These are phyloP conservation scores for Pedetes capensis DNA, from an alignment of 2,113 vertebrate species.

Conservation along the genomic window DNA sequence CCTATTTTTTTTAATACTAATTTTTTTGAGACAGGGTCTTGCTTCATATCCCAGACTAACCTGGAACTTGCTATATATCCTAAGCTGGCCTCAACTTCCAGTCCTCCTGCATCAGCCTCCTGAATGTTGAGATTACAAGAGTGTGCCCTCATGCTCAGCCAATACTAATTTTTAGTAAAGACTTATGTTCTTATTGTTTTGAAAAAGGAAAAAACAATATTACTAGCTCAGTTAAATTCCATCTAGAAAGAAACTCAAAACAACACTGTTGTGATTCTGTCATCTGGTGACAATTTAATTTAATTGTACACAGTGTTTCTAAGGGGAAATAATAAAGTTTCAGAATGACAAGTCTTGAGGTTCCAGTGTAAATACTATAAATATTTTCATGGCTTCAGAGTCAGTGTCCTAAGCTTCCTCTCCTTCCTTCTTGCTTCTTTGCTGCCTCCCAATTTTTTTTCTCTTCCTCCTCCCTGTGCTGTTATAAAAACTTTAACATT, in stretches of 20 bases:
- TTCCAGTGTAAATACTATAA: too few relatives aligned
- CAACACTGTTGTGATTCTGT: too few relatives aligned
- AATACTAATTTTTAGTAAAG: background rate
- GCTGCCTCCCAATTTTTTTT: rapidly evolving
- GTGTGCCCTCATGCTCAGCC: too few relatives aligned
- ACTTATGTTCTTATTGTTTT: background rate
- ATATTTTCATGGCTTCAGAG: background rate
- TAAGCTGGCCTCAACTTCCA: too few relatives aligned
- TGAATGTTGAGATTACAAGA: too few relatives aligned
- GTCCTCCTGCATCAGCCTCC: too few relatives aligned
- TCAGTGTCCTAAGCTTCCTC: background rate
- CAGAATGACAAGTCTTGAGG: too few relatives aligned
- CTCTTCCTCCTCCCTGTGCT: background rate
- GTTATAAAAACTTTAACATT: background rate
- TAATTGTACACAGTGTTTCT: background rate
- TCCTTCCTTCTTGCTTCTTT: rapidly evolving
- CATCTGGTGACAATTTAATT: background rate
- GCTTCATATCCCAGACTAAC: too few relatives aligned
- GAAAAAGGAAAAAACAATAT: background rate
- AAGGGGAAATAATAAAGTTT: background rate
- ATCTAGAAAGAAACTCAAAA: background rate
- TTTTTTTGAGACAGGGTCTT: too few relatives aligned
- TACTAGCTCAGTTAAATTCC: background rate
- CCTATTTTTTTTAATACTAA: too few relatives aligned
- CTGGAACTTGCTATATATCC: too few relatives aligned